phyloP scores from a whole-genome alignment of 2,888 invertebrate genomes.

The Polydrusus pterygomalis region DNA sequence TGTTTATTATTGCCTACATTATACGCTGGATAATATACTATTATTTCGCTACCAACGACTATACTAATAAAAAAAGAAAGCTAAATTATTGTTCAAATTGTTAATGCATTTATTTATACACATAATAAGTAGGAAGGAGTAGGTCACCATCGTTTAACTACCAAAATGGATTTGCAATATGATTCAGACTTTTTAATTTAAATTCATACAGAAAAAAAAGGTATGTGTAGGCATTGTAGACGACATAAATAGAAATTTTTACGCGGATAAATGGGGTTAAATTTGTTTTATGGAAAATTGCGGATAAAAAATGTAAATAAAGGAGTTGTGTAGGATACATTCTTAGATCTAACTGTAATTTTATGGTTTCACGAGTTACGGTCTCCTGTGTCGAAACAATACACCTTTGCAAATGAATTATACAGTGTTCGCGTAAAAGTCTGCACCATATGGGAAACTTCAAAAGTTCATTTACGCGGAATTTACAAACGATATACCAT shows the following conservation, averaged over 20 bases:
- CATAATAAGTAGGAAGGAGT: conserved; percentile 18
- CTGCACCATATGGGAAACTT: no score
- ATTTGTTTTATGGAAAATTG: background rate
- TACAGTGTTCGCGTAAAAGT: no score
- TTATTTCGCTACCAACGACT: background rate
- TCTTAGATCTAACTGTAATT: background rate
- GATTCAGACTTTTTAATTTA: conserved; percentile 23
- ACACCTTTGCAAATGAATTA: no score
- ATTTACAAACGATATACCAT: no score
- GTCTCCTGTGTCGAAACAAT: no score
- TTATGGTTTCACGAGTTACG: background rate
- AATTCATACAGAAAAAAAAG: conserved; percentile 4
- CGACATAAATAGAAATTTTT: conserved; percentile 15
- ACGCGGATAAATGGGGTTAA: background rate
- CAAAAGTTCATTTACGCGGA: no score
- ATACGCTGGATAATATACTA: no score
- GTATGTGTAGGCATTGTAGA: background rate
- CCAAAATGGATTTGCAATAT: conserved; percentile 34
- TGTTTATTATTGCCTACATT: no score
- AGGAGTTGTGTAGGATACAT: background rate
- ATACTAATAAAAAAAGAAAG: conserved; percentile 26
- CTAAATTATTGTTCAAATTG: conserved; percentile 16
- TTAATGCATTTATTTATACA: conserved; percentile 3
- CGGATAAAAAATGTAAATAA: background rate
- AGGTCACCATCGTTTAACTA: conserved; percentile 35